Percentiles rank a stretch among this genome's conserved stretches.
Conservation (phyloP, 2,888 invertebrate genomes). For the Phyllotreta cruciferae region DNA sequence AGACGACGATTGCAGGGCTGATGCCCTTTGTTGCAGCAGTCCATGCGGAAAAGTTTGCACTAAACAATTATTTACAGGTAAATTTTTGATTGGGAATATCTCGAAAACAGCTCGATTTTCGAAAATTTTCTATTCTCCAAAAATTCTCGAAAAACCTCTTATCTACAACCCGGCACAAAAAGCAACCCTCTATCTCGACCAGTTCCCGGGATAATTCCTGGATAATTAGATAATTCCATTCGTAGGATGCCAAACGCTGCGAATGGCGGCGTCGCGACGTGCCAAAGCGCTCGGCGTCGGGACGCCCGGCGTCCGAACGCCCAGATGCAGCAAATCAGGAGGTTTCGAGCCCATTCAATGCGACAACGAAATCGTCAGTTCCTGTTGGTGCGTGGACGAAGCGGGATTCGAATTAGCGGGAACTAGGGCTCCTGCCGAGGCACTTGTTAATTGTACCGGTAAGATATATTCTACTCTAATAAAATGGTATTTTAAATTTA, state of each 20-base stretch:
- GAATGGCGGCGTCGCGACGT: constrained; percentile 68
- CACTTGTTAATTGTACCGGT: constrained; percentile 74
- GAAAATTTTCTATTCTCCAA: no score
- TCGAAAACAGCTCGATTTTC: no score
- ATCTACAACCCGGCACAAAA: no score
- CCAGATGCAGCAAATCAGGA: constrained; percentile 73
- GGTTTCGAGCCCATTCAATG: constrained; percentile 84
- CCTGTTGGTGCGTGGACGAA: constrained; percentile 86
- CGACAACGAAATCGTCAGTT: constrained; percentile 72
- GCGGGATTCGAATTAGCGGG: constrained; percentile 81
- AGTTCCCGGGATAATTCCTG: not conserved
- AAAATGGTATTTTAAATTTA: not conserved
- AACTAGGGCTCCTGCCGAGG: constrained; percentile 72
- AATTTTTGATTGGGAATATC: constrained; percentile 24
- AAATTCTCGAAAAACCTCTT: no score
- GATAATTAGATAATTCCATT: constrained; percentile 21
- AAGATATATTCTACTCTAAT: constrained; percentile 36
- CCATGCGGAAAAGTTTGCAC: constrained; percentile 70
- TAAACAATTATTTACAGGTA: constrained; percentile 70
- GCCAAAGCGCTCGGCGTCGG: constrained; percentile 66
- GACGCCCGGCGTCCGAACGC: constrained; percentile 65
- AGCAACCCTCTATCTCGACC: no score
- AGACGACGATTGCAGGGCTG: constrained; percentile 68
- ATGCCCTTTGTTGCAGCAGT: constrained; percentile 72
- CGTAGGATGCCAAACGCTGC: constrained; percentile 72